These are phyloP conservation scores for Sphaerophoria rueppellii DNA, from an alignment of 2,888 invertebrate genomes.

Conservation along the genomic window DNA sequence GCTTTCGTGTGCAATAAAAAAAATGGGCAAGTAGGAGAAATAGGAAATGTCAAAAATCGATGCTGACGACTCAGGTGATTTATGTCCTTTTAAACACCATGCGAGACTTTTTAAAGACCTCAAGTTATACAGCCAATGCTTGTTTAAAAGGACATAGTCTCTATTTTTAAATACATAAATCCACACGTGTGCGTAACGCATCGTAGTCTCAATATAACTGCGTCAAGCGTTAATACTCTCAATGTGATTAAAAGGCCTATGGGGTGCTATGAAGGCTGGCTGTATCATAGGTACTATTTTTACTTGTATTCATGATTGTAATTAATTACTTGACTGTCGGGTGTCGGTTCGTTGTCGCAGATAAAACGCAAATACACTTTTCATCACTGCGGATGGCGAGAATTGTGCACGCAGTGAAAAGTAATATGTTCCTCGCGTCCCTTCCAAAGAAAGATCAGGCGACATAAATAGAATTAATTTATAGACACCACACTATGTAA, in stretches of 20 bases:
- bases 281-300: constrained; percentile 7
- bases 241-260: constrained; percentile 14
- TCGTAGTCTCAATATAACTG: constrained; percentile 14
- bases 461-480: constrained; percentile 2
- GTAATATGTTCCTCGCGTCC: background rate
- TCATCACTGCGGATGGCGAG: background rate
- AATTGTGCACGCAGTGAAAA: background rate
- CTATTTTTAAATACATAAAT: background rate
- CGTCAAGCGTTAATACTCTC: background rate
- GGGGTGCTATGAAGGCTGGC: background rate
- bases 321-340: constrained; percentile 12
- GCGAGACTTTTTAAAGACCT: background rate
- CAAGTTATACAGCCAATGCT: background rate
- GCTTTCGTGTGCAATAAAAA: background rate
- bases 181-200: constrained; percentile 5
- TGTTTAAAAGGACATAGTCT: background rate
- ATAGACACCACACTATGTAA: background rate
- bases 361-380: constrained; percentile 13
- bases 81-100: background rate
- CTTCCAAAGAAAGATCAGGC: background rate
- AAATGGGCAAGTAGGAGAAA: constrained; percentile 6
- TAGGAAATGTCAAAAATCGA: constrained; percentile 26
- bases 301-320: constrained; percentile 8
- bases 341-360: background rate
- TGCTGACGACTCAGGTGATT: constrained; percentile 4